Evolutionary conservation across 2,888 invertebrate genomes (phyloP).

Genomic region (Phoenoteleia sp.): DNA sequence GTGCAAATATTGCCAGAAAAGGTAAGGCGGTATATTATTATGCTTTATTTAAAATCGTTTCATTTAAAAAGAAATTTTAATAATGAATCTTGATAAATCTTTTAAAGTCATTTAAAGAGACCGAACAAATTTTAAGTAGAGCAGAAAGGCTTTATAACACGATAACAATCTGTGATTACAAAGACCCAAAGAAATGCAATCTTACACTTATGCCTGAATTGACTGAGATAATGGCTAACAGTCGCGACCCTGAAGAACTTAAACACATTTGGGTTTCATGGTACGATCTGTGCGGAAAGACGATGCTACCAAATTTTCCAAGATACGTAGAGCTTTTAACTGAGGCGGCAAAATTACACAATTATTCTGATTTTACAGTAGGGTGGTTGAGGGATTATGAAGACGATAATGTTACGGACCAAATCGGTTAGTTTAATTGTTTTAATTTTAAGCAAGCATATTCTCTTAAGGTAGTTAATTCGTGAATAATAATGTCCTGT

Average conservation of each 20-base stretch:
- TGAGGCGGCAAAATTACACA: constrained; percentile 83
- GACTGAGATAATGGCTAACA: constrained; percentile 86
- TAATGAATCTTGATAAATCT: not conserved
- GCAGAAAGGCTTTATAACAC: constrained; percentile 94
- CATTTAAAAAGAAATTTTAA: not conserved
- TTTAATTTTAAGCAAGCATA: too few species aligned
- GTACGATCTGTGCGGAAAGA: constrained; percentile 91
- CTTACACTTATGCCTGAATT: constrained; percentile 92
- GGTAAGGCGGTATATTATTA: constrained; percentile 82
- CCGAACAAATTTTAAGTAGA: constrained; percentile 89
- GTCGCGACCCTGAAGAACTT: constrained; percentile 91
- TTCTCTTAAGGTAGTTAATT: too few species aligned
- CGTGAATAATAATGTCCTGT: too few species aligned
- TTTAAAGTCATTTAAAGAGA: constrained; percentile 87
- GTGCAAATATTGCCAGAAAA: constrained; percentile 91
- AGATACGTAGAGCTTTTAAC: constrained; percentile 84
- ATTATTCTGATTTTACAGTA: constrained; percentile 84
- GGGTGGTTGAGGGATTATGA: constrained; percentile 86
- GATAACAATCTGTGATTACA: constrained; percentile 92
- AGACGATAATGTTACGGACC: constrained; percentile 85
- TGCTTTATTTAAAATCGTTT: not conserved
- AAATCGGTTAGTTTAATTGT: constrained; percentile 84
- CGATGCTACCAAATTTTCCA: constrained; percentile 86
- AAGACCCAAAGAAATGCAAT: constrained; percentile 89
- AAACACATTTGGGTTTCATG: constrained; percentile 93